Conservation (phyloP, 2,113 vertebrate genomes). For the Salminus brasiliensis region DNA sequence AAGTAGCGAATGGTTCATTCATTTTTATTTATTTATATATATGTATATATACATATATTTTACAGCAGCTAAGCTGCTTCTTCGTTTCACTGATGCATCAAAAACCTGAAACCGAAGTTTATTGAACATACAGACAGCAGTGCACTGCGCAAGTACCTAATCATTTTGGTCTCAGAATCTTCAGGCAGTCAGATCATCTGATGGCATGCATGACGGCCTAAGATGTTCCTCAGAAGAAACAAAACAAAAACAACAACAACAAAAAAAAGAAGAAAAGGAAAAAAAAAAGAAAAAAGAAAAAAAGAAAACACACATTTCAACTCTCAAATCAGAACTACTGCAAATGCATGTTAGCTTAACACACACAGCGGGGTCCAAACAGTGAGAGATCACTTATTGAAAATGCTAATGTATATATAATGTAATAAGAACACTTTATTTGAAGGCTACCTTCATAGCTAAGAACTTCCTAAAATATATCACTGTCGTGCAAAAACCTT, state of each 20-base stretch:
- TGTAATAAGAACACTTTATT: too few relatives aligned
- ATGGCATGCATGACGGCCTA: not conserved
- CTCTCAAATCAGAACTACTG: not conserved
- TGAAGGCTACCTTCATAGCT: too few relatives aligned
- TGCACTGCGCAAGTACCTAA: slow-evolving; percentile 63
- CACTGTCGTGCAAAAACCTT: too few relatives aligned
- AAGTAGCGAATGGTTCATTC: slow-evolving; percentile 55
- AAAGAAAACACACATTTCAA: not conserved
- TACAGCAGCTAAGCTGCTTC: slow-evolving; percentile 58
- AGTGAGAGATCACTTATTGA: too few relatives aligned
- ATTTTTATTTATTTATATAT: too few relatives aligned
- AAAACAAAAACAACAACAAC: too few relatives aligned
- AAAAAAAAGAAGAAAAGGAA: too few relatives aligned
- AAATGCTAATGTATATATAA: too few relatives aligned
- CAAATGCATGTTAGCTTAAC: not conserved
- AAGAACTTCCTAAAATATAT: too few relatives aligned
- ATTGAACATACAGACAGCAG: slow-evolving; percentile 60
- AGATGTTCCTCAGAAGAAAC: too few relatives aligned
- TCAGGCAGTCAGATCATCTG: slow-evolving; percentile 37
- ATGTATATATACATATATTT: too few relatives aligned
- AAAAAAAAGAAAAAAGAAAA: not conserved
- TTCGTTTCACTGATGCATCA: slow-evolving; percentile 61
- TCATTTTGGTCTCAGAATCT: slow-evolving; percentile 23
- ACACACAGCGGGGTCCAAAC: too few relatives aligned
- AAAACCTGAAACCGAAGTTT: slow-evolving; percentile 58